Evolutionary conservation across 2,797 vertebrate species (phyloP).

Genomic region (Capromys pilorides): DNA sequence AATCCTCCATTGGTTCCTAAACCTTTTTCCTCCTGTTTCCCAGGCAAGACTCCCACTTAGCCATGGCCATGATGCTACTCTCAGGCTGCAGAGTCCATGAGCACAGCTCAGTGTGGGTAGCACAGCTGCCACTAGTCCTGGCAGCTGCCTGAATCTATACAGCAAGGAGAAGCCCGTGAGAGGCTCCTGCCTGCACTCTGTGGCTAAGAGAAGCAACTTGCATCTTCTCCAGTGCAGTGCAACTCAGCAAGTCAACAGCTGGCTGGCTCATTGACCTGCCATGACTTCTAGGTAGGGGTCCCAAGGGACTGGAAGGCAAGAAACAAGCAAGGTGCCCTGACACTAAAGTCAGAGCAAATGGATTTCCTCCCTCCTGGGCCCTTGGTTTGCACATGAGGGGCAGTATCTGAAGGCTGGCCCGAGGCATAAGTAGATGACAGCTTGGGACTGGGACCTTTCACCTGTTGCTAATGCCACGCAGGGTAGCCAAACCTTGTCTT

Average conservation of each 20-base stretch:
- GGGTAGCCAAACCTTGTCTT: background rate
- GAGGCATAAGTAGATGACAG: background rate
- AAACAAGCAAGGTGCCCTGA: conserved; percentile 57
- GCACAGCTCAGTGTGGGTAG: background rate
- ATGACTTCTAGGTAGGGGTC: conserved; percentile 49
- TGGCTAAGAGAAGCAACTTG: background rate
- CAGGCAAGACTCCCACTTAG: background rate
- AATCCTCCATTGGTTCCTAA: background rate
- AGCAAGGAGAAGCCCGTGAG: background rate
- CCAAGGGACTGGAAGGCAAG: conserved; percentile 60
- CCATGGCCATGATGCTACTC: background rate
- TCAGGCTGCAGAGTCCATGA: background rate
- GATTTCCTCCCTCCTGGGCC: conserved; percentile 39
- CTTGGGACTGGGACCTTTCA: conserved; percentile 17
- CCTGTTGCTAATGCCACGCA: conserved; percentile 4
- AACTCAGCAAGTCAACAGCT: background rate
- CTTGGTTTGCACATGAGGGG: conserved; percentile 12
- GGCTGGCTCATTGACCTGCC: conserved; percentile 39
- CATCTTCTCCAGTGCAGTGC: background rate
- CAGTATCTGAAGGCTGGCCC: conserved; percentile 20
- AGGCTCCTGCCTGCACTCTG: background rate
- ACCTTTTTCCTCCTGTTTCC: background rate
- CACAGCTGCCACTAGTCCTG: background rate
- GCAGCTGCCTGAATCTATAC: background rate
- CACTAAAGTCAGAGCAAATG: conserved; percentile 36